Percentiles rank a stretch among this genome's conserved stretches.
Conservation (phyloP, 1,140 invertebrate species). For the Phortica variegata region DNA sequence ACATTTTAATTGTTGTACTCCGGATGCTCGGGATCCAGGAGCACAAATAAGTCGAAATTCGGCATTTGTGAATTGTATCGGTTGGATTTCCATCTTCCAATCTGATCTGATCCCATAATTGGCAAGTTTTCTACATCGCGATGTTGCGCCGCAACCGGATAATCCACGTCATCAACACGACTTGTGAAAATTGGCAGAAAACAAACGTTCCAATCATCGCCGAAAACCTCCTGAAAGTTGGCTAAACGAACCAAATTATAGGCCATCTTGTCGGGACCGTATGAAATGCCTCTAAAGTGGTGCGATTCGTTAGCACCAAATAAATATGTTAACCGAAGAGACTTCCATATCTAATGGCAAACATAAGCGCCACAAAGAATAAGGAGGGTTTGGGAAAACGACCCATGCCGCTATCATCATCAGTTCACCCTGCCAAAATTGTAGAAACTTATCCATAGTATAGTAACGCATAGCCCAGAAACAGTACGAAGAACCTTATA, state of each 20-base stretch:
- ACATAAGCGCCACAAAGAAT: conserved; percentile 96
- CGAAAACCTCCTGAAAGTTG: conserved; percentile 96
- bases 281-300: conserved; percentile 93
- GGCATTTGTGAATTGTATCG: too few species aligned
- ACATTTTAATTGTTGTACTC: too few species aligned
- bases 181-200: conserved; percentile 90
- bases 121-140: conserved; percentile 64
- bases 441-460: conserved; percentile 94
- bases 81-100: conserved; percentile 62
- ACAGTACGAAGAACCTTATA: conserved; percentile 99
- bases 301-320: conserved; percentile 88
- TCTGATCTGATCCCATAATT: conserved; percentile 79
- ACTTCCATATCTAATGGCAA: conserved; percentile 91
- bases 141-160: conserved; percentile 77
- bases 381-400: conserved; percentile 95
- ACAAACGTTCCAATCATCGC: conserved; percentile 80
- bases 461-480: conserved; percentile 88
- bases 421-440: conserved; percentile 86
- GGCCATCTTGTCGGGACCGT: conserved; percentile 94
- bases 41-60: too few species aligned
- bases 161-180: conserved; percentile 84
- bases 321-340: conserved; percentile 96
- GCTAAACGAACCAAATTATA: conserved; percentile 88
- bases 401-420: conserved; percentile 65
- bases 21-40: too few species aligned